These are phyloP conservation scores for Drosophila carrolli DNA, from an alignment of 1,140 invertebrate species.

Conservation along the genomic window DNA sequence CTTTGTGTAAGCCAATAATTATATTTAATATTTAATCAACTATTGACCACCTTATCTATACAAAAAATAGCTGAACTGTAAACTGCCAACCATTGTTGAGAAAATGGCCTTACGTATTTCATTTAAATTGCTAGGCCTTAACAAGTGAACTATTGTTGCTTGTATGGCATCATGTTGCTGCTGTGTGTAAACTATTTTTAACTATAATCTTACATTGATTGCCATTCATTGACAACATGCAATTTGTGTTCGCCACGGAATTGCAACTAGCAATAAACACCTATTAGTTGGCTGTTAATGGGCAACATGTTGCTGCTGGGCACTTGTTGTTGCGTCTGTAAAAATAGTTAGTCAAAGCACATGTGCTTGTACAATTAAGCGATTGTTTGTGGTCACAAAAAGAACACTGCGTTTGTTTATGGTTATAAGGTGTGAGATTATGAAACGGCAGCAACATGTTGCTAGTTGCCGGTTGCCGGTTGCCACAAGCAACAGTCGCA, in stretches of 20 bases:
- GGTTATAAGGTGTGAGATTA: neutral
- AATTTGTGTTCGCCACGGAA: slow-evolving; percentile 2
- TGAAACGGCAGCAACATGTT: slow-evolving; percentile 14
- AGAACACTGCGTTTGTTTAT: slow-evolving; percentile 2
- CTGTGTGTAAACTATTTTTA: slow-evolving; percentile 3
- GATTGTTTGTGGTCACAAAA: slow-evolving; percentile 9
- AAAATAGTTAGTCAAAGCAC: slow-evolving; percentile 1
- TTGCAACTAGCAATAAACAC: slow-evolving; percentile 17
- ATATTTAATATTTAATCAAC: too few relatives aligned
- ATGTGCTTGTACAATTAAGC: slow-evolving; percentile 11
- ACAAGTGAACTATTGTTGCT: slow-evolving; percentile 16
- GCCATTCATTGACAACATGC: slow-evolving; percentile 9
- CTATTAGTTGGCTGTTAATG: slow-evolving; percentile 14
- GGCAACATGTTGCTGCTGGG: slow-evolving; percentile 14
- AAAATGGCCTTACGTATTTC: neutral
- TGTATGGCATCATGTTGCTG: neutral
- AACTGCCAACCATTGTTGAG: neutral
- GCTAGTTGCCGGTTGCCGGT: neutral
- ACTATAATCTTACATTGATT: slow-evolving; percentile 14
- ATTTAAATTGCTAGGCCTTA: neutral
- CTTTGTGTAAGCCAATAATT: too few relatives aligned
- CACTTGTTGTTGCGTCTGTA: neutral
- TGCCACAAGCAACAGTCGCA: slow-evolving; percentile 1
- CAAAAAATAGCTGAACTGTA: neutral
- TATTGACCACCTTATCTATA: neutral